Conservation (phyloP, 2,113 vertebrate species). For the Gobiocypris rarus region DNA sequence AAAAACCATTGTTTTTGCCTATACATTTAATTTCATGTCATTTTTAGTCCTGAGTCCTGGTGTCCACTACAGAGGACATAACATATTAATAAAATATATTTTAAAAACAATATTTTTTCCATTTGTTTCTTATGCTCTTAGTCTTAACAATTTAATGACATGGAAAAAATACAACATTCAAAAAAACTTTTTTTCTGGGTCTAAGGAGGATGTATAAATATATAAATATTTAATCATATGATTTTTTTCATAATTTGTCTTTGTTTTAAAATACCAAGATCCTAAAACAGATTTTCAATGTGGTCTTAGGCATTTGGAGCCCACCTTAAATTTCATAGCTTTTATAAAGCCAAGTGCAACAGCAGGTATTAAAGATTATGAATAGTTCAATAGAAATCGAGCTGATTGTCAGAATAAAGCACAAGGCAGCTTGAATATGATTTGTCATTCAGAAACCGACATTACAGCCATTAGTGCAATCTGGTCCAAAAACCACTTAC, state of each 20-base stretch:
- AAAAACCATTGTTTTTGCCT: too few species aligned
- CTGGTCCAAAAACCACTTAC: slow-evolving; percentile 27
- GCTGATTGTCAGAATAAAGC: slow-evolving; percentile 17
- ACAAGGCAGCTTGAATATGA: slow-evolving; percentile 14
- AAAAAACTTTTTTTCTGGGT: too few species aligned
- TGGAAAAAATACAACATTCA: too few species aligned
- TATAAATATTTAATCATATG: not conserved
- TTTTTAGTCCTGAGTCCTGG: too few species aligned
- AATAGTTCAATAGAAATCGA: not conserved
- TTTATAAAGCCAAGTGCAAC: slow-evolving; percentile 16
- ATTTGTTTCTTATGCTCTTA: too few species aligned
- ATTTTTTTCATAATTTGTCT: not conserved
- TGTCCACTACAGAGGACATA: too few species aligned
- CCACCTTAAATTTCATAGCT: not conserved
- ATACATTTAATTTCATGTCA: too few species aligned
- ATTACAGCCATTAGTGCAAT: slow-evolving; percentile 29
- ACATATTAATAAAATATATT: too few species aligned
- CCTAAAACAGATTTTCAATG: not conserved
- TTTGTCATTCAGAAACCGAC: slow-evolving; percentile 44
- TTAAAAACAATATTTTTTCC: too few species aligned
- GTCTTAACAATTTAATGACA: too few species aligned
- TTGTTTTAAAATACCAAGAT: not conserved
- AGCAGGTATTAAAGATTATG: slow-evolving; percentile 19
- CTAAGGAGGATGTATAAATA: too few species aligned
- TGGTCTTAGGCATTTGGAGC: not conserved